Percentiles rank a stretch among this genome's conserved stretches.
Conservation (phyloP, 2,797 vertebrate genomes). For the Megalops cyprinoides region DNA sequence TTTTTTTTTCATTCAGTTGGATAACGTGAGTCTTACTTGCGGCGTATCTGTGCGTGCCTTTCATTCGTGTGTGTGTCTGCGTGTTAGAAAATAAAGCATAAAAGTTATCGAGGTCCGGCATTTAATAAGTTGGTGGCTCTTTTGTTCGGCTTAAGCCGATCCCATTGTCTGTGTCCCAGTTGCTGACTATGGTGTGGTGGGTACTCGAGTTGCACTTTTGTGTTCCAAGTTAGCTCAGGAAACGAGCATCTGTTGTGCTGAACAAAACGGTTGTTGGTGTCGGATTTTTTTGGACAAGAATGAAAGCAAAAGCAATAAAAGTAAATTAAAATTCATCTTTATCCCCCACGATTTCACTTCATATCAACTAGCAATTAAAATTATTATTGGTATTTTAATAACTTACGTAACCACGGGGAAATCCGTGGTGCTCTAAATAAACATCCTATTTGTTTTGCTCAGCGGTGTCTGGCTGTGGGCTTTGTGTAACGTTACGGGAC, state of each 20-base stretch:
- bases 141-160: constrained; percentile 12
- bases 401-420: neutral
- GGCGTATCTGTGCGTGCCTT: neutral
- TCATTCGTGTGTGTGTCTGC: neutral
- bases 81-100: neutral
- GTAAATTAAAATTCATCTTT: neutral
- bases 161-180: constrained; percentile 20
- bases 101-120: neutral
- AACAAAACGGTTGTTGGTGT: neutral
- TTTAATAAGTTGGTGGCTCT: neutral
- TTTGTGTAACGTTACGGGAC: neutral
- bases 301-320: too few species aligned
- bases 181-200: neutral
- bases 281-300: too few species aligned
- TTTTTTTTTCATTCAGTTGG: neutral
- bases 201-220: neutral
- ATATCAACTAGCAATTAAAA: neutral
- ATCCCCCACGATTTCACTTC: neutral
- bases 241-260: neutral
- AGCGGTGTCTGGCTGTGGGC: neutral
- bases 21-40: neutral
- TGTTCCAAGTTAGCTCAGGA: neutral
- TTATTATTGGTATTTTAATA: neutral
- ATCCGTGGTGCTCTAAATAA: neutral
- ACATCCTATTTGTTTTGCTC: neutral